Percentiles rank a stretch among this genome's conserved stretches.
Conservation (phyloP, 2,888 invertebrate genomes). For the Dasysyrphus tricinctus region DNA sequence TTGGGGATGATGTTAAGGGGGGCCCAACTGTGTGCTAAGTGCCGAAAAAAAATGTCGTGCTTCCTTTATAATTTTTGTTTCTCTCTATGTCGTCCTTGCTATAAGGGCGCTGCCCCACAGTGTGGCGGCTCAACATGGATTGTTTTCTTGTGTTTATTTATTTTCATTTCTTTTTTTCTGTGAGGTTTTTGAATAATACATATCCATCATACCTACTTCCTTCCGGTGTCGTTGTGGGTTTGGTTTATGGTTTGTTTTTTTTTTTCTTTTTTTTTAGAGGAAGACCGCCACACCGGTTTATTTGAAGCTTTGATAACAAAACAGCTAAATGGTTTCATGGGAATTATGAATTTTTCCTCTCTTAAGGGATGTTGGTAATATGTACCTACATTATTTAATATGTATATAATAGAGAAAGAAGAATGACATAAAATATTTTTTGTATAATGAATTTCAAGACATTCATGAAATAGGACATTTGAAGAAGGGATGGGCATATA, state of each 20-base stretch:
- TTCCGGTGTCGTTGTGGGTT: slow-evolving; percentile 9
- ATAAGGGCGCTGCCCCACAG: slow-evolving; percentile 59
- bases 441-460: slow-evolving; percentile 25
- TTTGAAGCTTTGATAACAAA: slow-evolving; percentile 46
- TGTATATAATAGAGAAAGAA: neutral
- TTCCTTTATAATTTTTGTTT: slow-evolving; percentile 18
- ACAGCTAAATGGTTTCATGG: slow-evolving; percentile 54
- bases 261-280: neutral
- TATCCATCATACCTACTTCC: slow-evolving; percentile 26
- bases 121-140: slow-evolving; percentile 54
- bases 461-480: slow-evolving; percentile 1
- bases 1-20: slow-evolving; percentile 6
- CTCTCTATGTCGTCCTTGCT: slow-evolving; percentile 25
- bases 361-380: slow-evolving; percentile 7
- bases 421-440: slow-evolving; percentile 2
- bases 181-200: slow-evolving; percentile 1
- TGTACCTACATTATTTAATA: neutral
- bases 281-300: slow-evolving; percentile 33
- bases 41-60: slow-evolving; percentile 49
- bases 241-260: slow-evolving; percentile 43
- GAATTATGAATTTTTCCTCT: slow-evolving; percentile 42
- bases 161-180: neutral
- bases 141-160: slow-evolving; percentile 50
- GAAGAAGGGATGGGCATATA: neutral
- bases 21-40: slow-evolving; percentile 36